Evolutionary conservation across 2,797 vertebrate genomes (phyloP), one percentile per base, ranked within the genome.

Genomic region (Lepidocolaptes lacrymiger): DNA sequence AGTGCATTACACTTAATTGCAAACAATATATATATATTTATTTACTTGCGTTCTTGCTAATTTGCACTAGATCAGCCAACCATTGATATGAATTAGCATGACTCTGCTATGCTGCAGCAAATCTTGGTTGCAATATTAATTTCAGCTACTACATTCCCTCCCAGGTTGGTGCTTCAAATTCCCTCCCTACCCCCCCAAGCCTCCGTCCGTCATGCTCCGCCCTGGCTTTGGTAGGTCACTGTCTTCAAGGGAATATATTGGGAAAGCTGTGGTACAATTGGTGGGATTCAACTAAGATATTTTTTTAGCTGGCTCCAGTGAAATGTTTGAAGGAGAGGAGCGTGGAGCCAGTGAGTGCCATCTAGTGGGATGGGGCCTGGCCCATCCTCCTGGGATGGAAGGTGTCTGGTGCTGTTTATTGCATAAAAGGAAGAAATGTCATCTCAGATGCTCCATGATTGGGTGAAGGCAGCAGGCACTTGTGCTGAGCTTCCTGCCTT

Each of bases 371-470:
- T 75, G n/a, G 34, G 64, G 80, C 48, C 32, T 72, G 90, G 88
- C 89, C 78, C 62, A 66, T 96, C 73, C 72, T 91, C 71, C 46
- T 92, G 95, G 93, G 75, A 93, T 95, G 54, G 89, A 95, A 96
- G 93, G 86, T 96, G 77, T 90, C 95, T 93, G 46, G 80, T 91
- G 93, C 89, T 95, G 37, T 93, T 97, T 79, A 55, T 94, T 94
- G 95, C 94, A 88, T 97, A 96, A 97, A 97, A 97, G 97, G 96
- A 97, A 97, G 94, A 97, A 97, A 91, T 96, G 94, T 92, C 89
- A 81, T 93, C 85, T 94, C 49, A 81, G 80, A 62, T 92, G 89
- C 86, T 92, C 56, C 43, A 46, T 17, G 41, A 90, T 91, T 94
- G 92, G 94, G 34, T 61, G 83, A 84, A 84, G 72, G 83, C 82